Evolutionary conservation across 2,113 vertebrate species (phyloP).

Genomic region (Triplophysa tibetana): DNA sequence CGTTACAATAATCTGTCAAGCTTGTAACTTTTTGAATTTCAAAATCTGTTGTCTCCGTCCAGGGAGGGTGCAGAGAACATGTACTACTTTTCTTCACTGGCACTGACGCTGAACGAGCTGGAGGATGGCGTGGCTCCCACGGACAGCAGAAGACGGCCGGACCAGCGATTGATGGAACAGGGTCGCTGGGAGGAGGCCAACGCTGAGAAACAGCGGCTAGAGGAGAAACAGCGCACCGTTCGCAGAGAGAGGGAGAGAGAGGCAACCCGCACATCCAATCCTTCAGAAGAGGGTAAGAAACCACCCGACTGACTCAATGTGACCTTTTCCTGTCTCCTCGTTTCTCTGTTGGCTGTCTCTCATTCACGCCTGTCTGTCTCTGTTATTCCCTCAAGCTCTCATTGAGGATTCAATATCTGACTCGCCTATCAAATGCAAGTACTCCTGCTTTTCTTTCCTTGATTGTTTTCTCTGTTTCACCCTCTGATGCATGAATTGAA

Average conservation of each 20-base stretch:
- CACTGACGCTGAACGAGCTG: slow-evolving; percentile 86
- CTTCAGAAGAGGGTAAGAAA: slow-evolving; percentile 75
- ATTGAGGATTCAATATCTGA: slow-evolving; percentile 70
- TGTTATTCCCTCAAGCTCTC: slow-evolving; percentile 67
- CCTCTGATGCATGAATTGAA: background rate
- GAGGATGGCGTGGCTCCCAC: slow-evolving; percentile 88
- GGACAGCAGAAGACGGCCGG: slow-evolving; percentile 87
- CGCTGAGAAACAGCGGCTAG: slow-evolving; percentile 89
- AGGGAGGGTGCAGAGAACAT: slow-evolving; percentile 94
- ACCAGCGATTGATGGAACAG: slow-evolving; percentile 94
- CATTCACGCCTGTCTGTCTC: slow-evolving; percentile 52
- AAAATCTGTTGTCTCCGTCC: background rate
- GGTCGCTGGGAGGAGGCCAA: slow-evolving; percentile 96
- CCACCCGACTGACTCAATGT: background rate
- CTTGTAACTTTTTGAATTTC: no score
- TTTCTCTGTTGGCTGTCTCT: slow-evolving; percentile 23
- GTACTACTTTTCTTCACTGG: slow-evolving; percentile 95
- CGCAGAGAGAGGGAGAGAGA: slow-evolving; percentile 87
- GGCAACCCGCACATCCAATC: slow-evolving; percentile 67
- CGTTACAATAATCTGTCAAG: background rate
- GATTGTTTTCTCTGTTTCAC: background rate
- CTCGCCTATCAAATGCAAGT: slow-evolving; percentile 74
- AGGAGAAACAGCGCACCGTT: slow-evolving; percentile 89
- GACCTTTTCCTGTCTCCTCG: slow-evolving; percentile 2
- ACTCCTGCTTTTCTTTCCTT: slow-evolving; percentile 45